Base-by-base conservation (phyloP, 2,113 vertebrate species). In the Guaruba guarouba region DNA sequence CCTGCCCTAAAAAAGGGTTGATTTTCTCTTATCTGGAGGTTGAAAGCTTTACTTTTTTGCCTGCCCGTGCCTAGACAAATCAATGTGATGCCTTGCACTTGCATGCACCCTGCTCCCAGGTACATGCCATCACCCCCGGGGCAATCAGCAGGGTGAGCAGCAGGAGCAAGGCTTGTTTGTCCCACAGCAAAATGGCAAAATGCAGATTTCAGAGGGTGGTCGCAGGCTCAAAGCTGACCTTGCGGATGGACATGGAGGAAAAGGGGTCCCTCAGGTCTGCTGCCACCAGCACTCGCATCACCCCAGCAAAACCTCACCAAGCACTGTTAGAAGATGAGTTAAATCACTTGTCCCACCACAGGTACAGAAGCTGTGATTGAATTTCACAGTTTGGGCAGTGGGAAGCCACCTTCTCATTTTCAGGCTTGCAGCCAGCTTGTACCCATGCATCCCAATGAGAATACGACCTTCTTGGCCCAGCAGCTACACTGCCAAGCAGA, bases 231-330 rank as follows among this genome's bases (percentile, higher is more conserved):
- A 16, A 68, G 59, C 16, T 35, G 7, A 2, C 22, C 10, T 66
- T 2, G 1, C 5, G 31, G 61, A 2, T 2, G 17, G 55, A 18
- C 25, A 3, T 4, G 17, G 41, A 55, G 10, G 18, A 25, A 49
- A 51, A 62, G 25, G 7, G 6, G 7, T 61, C 28, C 54, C 27
- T 82, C 1, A 28, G 39, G 14, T 46, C 35, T 48, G 52, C 37
- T 63, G 55, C 25, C 51, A 41, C 41, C 44, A 27, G 48, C 59
- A 63, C 14, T 27, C 18, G 2, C 48, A 41, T 18, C 48, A 27
- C 22, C 33, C 11, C 48, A 46, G 73, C 22, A 57, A 84, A 84
- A 73, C 28, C 25, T 57, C 63, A 39, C 33, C 7, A 9, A 55
- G 9, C 1, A 0, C 49, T 3, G 1, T 55, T 22, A 8, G 27